Base-by-base conservation (phyloP, 1,140 invertebrate species). In the Drosophila melanica region DNA sequence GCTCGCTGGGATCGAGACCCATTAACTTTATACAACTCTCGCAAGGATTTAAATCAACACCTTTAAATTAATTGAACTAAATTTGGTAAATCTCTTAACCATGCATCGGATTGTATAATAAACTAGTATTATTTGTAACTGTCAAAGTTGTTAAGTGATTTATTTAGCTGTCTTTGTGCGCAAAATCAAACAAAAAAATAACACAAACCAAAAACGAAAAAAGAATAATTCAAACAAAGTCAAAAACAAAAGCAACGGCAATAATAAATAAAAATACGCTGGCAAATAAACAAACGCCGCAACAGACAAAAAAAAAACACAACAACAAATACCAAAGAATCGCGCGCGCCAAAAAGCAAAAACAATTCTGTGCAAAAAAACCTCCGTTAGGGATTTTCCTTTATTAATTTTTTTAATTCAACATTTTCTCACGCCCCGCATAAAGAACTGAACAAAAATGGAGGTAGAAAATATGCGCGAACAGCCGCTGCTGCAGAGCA, bases 381-480 rank as follows among this genome's bases (percentile, higher is more conserved):
- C 9, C 7, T 9, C 8, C 33, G 33, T 2, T 35, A 35, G 33
- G 33, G 62, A 79, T 68, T 84, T 79, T 47, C 67, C 77, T 53
- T 18, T 35, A 53, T 35, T 1, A 9, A 35, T 10, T 35, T 72
- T 14, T 66, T 59, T 44, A 44, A 59, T 72, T 71, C 35, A 50
- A 58, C 68, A 66, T 64, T 77, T 86, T 78, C 45, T 62, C 57
- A 58, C 55, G 55, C 54, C 9, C 33, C 14, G 44, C 20, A n/a
- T 14, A 18, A 18, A 20, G 18, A 37, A 53, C 8, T 16, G 9
- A 12, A 77, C 57, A 23, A 8, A 50, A 66, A 90, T 90, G 87
- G 87, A 90, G 69, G 73, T 90, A 20, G 74, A 90, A 72, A 90
- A 90, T 35, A 75, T 80, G 55, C 79, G 62, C 23, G 82, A 90